These are phyloP conservation scores for Drosophila demipolita DNA, from an alignment of 2,888 invertebrate genomes.

Conservation along the genomic window DNA sequence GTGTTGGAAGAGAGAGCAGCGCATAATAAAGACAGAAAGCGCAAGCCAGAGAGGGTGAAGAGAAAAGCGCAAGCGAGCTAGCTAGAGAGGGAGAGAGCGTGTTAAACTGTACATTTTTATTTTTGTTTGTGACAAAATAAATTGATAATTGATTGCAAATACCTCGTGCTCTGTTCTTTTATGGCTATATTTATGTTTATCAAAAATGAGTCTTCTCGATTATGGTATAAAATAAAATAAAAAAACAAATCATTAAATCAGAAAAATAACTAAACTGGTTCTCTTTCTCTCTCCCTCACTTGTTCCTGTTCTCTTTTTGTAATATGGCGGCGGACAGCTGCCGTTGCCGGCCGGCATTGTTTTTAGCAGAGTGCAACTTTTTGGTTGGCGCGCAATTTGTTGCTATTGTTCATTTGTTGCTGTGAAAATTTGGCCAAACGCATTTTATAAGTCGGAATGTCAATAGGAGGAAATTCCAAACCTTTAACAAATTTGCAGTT, in stretches of 20 bases:
- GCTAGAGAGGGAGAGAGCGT: conserved; percentile 11
- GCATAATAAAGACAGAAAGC: conserved; percentile 20
- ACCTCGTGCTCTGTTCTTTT: conserved; percentile 29
- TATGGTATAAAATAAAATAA: conserved; percentile 29
- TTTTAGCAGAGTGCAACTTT: conserved; percentile 57
- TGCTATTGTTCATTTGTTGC: conserved; percentile 33
- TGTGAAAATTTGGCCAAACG: conserved; percentile 42
- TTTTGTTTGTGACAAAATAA: conserved; percentile 66
- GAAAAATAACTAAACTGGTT: conserved; percentile 52
- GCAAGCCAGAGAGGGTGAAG: conserved; percentile 13
- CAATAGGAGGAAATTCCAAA: conserved; percentile 17
- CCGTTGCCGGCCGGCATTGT: conserved; percentile 71
- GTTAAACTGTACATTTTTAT: conserved; percentile 77
- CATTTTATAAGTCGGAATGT: conserved; percentile 1
- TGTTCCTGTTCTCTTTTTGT: conserved; percentile 27
- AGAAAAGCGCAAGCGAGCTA: conserved; percentile 5
- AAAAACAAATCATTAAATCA: conserved; percentile 13
- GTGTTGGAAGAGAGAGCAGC: conserved; percentile 24
- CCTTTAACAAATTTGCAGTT: conserved; percentile 22
- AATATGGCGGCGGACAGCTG: conserved; percentile 49
- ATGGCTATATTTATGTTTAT: conserved; percentile 39
- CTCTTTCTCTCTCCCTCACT: conserved; percentile 11
- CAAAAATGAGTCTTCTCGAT: conserved; percentile 41
- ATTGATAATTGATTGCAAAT: conserved; percentile 64
- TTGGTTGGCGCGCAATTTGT: conserved; percentile 53